Conservation (phyloP, 2,888 invertebrate species). For the Heliconius ethilla region DNA sequence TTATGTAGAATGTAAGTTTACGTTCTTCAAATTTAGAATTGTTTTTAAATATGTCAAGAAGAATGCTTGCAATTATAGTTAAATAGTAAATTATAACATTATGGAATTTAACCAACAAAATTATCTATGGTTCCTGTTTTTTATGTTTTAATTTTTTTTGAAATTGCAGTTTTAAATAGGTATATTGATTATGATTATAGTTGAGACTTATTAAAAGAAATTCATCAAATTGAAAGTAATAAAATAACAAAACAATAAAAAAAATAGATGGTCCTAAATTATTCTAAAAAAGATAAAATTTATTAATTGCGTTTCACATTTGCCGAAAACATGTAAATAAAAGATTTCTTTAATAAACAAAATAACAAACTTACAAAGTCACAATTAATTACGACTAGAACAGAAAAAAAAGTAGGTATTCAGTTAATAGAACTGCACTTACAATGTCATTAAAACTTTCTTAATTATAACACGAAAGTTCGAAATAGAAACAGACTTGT, state of each 20-base stretch:
- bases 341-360: background rate
- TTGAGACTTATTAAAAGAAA: background rate
- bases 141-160: too few relatives aligned
- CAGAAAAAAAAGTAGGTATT: background rate
- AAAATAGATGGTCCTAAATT: too few relatives aligned
- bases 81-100: too few relatives aligned
- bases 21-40: too few relatives aligned
- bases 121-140: background rate
- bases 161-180: too few relatives aligned
- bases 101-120: too few relatives aligned
- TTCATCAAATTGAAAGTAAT: background rate
- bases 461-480: background rate
- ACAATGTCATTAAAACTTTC: slow-evolving; percentile 3
- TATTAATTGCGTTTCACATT: background rate
- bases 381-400: background rate
- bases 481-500: too few relatives aligned
- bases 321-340: background rate
- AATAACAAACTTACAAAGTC: background rate
- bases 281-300: background rate
- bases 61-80: too few relatives aligned
- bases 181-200: too few relatives aligned
- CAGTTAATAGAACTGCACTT: background rate
- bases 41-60: too few relatives aligned
- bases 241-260: background rate
- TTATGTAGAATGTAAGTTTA: background rate